Evolutionary conservation across 2,113 vertebrate genomes (phyloP), one percentile per base, ranked within the genome.

Genomic region (Noturus placidus): DNA sequence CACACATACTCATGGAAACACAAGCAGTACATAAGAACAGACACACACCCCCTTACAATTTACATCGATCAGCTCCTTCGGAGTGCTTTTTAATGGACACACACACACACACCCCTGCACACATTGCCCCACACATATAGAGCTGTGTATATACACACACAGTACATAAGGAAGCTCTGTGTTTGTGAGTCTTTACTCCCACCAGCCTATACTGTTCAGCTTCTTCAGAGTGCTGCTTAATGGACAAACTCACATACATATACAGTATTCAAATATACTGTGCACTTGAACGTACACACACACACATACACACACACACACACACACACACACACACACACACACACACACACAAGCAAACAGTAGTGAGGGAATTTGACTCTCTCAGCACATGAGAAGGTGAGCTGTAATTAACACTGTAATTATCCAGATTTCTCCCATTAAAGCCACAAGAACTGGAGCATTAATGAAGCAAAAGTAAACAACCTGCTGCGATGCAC

Each of bases 381-480:
- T 54, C 89, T 86, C 84, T 46, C 82, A 87, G 46, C 76, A 65
- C 56, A 85, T 14, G 38, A 46, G 84, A 90, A 86, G 63, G 83
- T 91, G 57, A 92, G 87, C 76, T 79, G 84, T 88, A 86, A 92
- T 90, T 89, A 78, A 89, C 82, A 74, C 86, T 88, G 59, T 89
- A 92, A 94, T 94, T 93, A 91, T 90, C 89, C 89, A 89, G 76
- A 92, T 90, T 91, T 86, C 82, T 77, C 46, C 59, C 59, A 88
- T 88, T 92, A 84, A 92, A 91, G 74, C 83, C 38, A 20, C 5
- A 38, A 91, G 69, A 79, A 90, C 86, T 83, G 82, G 85, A 88
- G 82, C 85, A 91, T 90, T 92, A 92, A 93, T 91, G 92, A 56
- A 88, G 93, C 89, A 90, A 92, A 92, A 89, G 86, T 70, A 81